These are phyloP conservation scores for Lonchura striata DNA, from an alignment of 2,113 vertebrate genomes.

Conservation along the genomic window DNA sequence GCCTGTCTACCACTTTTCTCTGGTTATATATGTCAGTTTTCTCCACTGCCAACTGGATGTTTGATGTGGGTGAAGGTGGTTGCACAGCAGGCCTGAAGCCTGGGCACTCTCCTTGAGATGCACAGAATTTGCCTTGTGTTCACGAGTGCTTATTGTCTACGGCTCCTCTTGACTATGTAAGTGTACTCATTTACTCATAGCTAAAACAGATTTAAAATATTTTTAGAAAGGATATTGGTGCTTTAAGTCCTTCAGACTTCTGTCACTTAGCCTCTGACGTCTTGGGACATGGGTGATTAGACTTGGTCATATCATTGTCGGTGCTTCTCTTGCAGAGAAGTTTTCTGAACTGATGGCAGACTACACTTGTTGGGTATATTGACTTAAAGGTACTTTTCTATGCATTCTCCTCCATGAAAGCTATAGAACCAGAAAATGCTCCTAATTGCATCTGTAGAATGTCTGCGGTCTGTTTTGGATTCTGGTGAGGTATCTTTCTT, in stretches of 20 bases:
- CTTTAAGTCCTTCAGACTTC: not conserved
- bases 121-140: not conserved
- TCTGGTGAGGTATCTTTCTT: slow-evolving; percentile 46
- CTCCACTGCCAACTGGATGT: not conserved
- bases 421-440: not conserved
- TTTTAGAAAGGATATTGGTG: not conserved
- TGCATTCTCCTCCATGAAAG: slow-evolving; percentile 27
- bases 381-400: slow-evolving; percentile 9
- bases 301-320: accelerated
- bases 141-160: not conserved
- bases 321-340: not conserved
- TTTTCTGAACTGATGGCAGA: not conserved
- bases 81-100: not conserved
- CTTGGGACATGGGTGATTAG: not conserved
- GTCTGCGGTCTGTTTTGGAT: not conserved
- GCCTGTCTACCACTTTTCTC: not conserved
- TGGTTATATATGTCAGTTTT: not conserved
- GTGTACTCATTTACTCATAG: not conserved
- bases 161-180: not conserved
- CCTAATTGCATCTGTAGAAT: slow-evolving; percentile 17
- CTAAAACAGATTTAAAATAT: not conserved
- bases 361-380: not conserved
- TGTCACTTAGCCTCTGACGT: not conserved
- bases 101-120: not conserved
- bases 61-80: not conserved